Percentiles rank a stretch among this genome's conserved stretches.
Evolutionary conservation across 2,113 vertebrate genomes (phyloP).

Genomic region (Tiliqua scincoides): DNA sequence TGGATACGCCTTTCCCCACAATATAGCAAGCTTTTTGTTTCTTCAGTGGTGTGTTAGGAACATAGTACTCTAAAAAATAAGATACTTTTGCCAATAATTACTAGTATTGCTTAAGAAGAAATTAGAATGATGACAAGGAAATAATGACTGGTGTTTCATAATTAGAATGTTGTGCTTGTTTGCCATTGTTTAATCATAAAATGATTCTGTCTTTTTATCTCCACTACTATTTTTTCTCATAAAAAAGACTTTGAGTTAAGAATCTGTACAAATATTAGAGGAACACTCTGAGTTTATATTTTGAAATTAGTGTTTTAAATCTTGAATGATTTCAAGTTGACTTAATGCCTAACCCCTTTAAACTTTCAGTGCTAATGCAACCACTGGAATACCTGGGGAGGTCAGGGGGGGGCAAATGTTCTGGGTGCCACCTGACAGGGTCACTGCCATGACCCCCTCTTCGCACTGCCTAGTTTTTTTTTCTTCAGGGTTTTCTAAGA

Average conservation of each 20-base stretch:
- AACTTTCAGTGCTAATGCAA: too few species aligned
- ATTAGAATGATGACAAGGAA: neutral
- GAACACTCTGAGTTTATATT: neutral
- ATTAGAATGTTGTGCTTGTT: neutral
- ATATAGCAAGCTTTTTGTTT: neutral
- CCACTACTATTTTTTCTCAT: accelerated
- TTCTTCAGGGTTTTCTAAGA: too few species aligned
- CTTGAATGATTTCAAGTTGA: too few species aligned
- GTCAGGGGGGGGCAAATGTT: too few species aligned
- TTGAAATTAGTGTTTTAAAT: too few species aligned
- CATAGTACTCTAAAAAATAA: neutral
- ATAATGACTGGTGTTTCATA: neutral
- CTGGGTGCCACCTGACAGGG: too few species aligned
- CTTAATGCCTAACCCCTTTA: too few species aligned
- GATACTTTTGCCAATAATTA: neutral
- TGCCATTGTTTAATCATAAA: neutral
- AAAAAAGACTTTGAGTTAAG: neutral
- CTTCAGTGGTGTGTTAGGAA: neutral
- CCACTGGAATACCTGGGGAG: too few species aligned
- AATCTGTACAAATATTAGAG: neutral
- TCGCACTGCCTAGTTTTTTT: too few species aligned
- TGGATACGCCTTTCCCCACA: constrained; percentile 21
- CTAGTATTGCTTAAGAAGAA: neutral
- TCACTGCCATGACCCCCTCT: too few species aligned
- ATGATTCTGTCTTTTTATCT: neutral